Evolutionary conservation across 2,888 invertebrate species (phyloP), one percentile per base, ranked within the genome.

Genomic region (Melipona bicolor): DNA sequence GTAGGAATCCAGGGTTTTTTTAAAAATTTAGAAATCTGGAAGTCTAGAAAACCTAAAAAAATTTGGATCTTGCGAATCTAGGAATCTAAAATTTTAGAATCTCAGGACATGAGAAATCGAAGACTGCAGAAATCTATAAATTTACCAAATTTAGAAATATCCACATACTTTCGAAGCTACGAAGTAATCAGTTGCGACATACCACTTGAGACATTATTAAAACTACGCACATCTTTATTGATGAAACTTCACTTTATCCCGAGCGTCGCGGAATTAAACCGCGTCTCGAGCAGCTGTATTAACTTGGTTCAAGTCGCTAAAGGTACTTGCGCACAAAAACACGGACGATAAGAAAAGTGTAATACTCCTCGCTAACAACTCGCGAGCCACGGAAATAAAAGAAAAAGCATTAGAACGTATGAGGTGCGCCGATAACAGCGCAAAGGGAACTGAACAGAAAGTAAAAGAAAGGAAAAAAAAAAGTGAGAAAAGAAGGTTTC

Each of bases 191-290:
- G 17, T 24, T 59, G 24, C 59, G 3, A 59, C 11, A 13, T 59
- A 13, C n/a, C 24, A 13, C 43, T 19, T 9, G 72, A 15, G n/a
- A 36, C 50, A 50, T 56, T 72, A 59, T 72, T 59, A 17, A 15
- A 27, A 78, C 49, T 72, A 67, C 50, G 24, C 43, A 19, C 11
- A 36, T 67, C 59, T n/a, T 78, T 67, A 67, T 67, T 11, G 21
- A 64, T 11, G 43, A 54, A 65, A 65, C 71, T 65, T 71, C n/a
- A 43, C 56, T 71, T 56, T 65, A n/a, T 13, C 49, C 1, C 27
- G 21, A 24, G n/a, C 21, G n/a, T 17, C 17, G 32, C 3, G 21
- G 19, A n/a, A 36, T 24, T 32, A 69, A 77, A 61, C n/a, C 19
- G 9, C 24, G 15, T 19, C 36, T 32, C 36, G 61, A 19, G 15